Evolutionary conservation across 2,888 invertebrate genomes (phyloP).

Genomic region (Idaea straminata): DNA sequence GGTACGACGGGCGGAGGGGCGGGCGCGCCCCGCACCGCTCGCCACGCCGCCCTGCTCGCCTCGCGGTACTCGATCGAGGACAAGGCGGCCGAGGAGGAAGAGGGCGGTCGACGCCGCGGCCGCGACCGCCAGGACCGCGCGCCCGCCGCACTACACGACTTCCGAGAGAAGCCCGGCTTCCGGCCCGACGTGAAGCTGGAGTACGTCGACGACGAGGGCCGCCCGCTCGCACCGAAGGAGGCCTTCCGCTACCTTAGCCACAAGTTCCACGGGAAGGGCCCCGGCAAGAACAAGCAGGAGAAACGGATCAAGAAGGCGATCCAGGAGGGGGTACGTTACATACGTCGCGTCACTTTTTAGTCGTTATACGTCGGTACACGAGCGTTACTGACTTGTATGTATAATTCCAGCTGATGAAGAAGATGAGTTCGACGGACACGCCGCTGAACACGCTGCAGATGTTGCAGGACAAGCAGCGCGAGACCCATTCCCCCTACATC

Average conservation of each 20-base stretch:
- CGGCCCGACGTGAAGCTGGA: constrained; percentile 97
- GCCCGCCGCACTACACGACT: constrained; percentile 92
- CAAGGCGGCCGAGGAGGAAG: constrained; percentile 87
- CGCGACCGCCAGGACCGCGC: constrained; percentile 79
- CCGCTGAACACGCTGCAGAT: constrained; percentile 96
- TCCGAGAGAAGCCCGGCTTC: constrained; percentile 94
- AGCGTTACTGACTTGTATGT: background rate
- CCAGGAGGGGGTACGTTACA: constrained; percentile 88
- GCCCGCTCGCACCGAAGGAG: constrained; percentile 95
- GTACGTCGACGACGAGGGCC: constrained; percentile 98
- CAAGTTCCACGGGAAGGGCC: constrained; percentile 99
- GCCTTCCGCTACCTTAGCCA: constrained; percentile 98
- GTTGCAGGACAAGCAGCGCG: constrained; percentile 96
- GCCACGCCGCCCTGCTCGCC: constrained; percentile 36
- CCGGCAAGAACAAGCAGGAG: constrained; percentile 99
- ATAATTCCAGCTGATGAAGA: constrained; percentile 89
- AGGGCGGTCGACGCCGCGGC: constrained; percentile 80
- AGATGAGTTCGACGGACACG: constrained; percentile 98
- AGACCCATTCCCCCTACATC: constrained; percentile 95
- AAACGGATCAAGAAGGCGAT: constrained; percentile 96
- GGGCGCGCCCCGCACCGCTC: constrained; percentile 50
- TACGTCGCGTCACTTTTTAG: background rate
- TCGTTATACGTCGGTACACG: constrained; percentile 2
- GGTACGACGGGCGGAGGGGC: constrained; percentile 70
- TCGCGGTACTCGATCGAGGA: constrained; percentile 35